Evolutionary conservation across 2,888 invertebrate genomes (phyloP), one percentile per base, ranked within the genome.

Genomic region (Odontothrips loti): DNA sequence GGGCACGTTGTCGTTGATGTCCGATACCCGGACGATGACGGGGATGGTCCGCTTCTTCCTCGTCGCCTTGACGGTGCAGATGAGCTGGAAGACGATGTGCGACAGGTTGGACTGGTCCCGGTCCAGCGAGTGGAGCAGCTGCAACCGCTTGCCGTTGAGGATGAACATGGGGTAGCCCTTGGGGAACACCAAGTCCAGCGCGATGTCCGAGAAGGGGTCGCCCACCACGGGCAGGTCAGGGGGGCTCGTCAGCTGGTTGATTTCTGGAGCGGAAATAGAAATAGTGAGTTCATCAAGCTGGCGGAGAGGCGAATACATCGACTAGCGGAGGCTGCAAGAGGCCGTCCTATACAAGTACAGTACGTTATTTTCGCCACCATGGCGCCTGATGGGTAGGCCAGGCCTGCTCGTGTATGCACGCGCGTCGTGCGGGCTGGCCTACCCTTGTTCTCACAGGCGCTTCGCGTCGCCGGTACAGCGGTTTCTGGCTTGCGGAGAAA

Each of bases 1-100:
- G 47, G 96, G 96, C 81, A 93, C 92, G 88, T 96, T 96, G 88
- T 96, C 96, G 87, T 96, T 96, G 87, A 96, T 92, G 88, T 96
- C 96, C 63, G 95, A 95, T 85, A 96, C 94, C 88, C 96, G 90
- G 84, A 96, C 95, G 86, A 96, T 95, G 85, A 96, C 93, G 82
- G 96, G 96, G 87, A 96, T 94, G 83, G 94, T 95, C 84, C 94
- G 91, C 87, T 94, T 93, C 87, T 94, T 95, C 87, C 92, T 92
- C 79, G 94, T 93, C 80, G 93, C 90, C 88, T 92, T 92, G 85
- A 95, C 92, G 84, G 94, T 94, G 87, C 96, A 96, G 84, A 93
- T 93, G 87, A 96, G 89, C 95, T 96, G 95, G 87, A 96, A 95
- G 47, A 95, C 94, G 88, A 95, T 93, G 88, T 96, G 95, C 81